Percentiles rank a stretch among this genome's conserved stretches.
These are phyloP conservation scores for Cyrtodaria siliqua DNA, from an alignment of 2,888 invertebrate species.

Conservation along the genomic window DNA sequence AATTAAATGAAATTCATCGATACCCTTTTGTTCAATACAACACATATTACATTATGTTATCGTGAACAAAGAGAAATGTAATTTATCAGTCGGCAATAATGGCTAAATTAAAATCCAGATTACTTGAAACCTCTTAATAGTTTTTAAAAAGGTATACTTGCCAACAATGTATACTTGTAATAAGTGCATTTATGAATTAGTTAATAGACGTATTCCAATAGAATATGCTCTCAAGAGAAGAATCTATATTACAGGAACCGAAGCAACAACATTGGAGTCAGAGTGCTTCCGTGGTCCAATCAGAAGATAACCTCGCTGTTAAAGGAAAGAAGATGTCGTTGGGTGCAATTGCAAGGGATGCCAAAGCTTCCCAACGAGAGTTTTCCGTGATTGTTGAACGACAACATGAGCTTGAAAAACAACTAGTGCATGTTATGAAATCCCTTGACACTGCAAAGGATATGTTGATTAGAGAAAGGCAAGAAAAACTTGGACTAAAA, in stretches of 20 bases:
- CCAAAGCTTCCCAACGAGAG: constrained; percentile 68
- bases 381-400: constrained; percentile 65
- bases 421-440: constrained; percentile 69
- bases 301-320: constrained; percentile 54
- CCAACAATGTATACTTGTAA: too few species aligned
- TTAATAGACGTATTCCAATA: background rate
- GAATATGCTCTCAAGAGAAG: background rate
- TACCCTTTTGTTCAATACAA: too few species aligned
- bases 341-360: constrained; percentile 64
- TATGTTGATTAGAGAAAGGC: constrained; percentile 67
- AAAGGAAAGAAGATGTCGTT: constrained; percentile 72
- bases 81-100: too few species aligned
- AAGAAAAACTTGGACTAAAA: constrained; percentile 65
- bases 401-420: constrained; percentile 70
- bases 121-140: too few species aligned
- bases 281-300: constrained; percentile 44
- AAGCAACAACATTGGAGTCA: constrained; percentile 33
- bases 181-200: background rate
- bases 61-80: too few species aligned
- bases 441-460: constrained; percentile 72
- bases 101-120: too few species aligned
- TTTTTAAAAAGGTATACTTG: too few species aligned
- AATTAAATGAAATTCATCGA: too few species aligned
- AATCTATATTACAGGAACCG: constrained; percentile 11
- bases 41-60: too few species aligned